These are phyloP conservation scores for Gopherus evgoodei DNA, from an alignment of 2,113 vertebrate species.

Conservation along the genomic window DNA sequence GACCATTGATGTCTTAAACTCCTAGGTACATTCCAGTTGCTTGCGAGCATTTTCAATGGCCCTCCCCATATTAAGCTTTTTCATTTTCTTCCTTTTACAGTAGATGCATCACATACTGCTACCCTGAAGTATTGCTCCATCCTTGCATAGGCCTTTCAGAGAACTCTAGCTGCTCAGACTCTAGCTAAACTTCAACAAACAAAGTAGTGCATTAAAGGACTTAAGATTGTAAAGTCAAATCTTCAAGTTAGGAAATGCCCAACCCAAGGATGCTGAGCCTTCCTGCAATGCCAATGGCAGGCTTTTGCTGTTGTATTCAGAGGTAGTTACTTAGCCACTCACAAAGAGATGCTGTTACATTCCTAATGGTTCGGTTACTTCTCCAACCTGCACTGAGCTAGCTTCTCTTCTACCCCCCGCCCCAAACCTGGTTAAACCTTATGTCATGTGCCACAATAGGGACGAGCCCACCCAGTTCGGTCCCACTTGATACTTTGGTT, in stretches of 20 bases:
- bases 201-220: background rate
- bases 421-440: no score
- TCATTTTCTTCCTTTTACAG: background rate
- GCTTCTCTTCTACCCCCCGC: background rate
- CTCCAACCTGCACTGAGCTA: background rate
- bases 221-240: background rate
- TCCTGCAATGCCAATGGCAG: background rate
- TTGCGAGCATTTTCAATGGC: background rate
- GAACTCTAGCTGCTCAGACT: background rate
- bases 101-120: background rate
- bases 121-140: background rate
- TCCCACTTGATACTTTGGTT: background rate
- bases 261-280: background rate
- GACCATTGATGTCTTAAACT: background rate
- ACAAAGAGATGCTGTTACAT: background rate
- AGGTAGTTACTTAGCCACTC: background rate
- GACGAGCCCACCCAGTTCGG: background rate
- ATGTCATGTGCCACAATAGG: background rate
- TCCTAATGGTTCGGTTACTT: background rate
- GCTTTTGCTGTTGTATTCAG: background rate
- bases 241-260: background rate
- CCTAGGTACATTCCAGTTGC: background rate
- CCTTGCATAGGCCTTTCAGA: background rate
- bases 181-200: background rate
- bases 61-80: background rate